Base-by-base conservation (phyloP, 2,113 vertebrate genomes). In the Perccottus glenii region DNA sequence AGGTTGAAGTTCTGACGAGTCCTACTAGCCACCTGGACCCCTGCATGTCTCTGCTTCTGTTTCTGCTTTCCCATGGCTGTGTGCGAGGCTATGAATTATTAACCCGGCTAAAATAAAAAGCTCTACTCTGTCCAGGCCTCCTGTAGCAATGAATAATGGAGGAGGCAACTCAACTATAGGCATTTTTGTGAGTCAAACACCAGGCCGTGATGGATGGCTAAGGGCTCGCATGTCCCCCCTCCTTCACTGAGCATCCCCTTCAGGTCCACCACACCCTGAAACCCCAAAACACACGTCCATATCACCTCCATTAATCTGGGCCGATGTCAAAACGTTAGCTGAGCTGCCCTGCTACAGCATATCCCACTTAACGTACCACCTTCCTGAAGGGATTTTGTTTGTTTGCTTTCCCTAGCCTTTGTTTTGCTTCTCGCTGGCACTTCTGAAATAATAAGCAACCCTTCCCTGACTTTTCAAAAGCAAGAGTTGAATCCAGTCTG, bases 41-140 rank as follows among this genome's bases (percentile, higher is more conserved):
- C 85, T 73, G 68, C 83, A 82, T 68, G 67, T 81, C 83, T 83
- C 70, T 53, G 81, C 77, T 76, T 86, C 70, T 88, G 81, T 83
- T 86, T 82, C 87, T 86, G 77, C 87, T 83, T 86, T 78, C 81
- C 79, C 4, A 43, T 70, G 80, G 86, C 80, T 70, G 67, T 72
- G 81, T 78, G 88, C 82, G 85, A 73, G 75, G 75, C 52, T 80
- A 91, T 93, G 89, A 91, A 94, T 94, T 94, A 93, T 94, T 93
- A 91, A 94, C 87, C 81, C 40, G 65, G 77, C 88, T 88, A 91
- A 93, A 93, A 92, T 91, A 93, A 93, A 92, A 93, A 90, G 86
- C 83, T 85, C 79, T 88, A 79, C 89, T 87, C 86, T 70, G 77
- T 84, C 85, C 85, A 81, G 73, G 76, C 87, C 90, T 86, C 83